A percentile compares a stretch with the other conserved stretches of the same genome.
These are phyloP conservation scores for Drosophila atroscutellata DNA, from an alignment of 2,888 invertebrate species.

Conservation along the genomic window DNA sequence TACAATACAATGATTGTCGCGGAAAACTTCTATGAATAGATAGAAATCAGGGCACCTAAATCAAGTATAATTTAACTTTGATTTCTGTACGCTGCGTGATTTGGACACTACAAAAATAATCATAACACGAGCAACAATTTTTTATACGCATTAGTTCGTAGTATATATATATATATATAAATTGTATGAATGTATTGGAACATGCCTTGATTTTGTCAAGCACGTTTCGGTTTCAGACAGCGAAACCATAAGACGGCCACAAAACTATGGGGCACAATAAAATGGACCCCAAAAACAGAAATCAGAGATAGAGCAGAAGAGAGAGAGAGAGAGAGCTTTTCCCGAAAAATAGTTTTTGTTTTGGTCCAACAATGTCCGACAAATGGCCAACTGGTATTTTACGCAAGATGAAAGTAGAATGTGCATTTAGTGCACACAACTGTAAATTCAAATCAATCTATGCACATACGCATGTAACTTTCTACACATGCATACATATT, in stretches of 20 bases:
- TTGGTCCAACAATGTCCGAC: slow-evolving; percentile 14
- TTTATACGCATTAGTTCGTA: not conserved
- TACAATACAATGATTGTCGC: slow-evolving; percentile 35
- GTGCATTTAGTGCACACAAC: not conserved
- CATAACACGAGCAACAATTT: slow-evolving; percentile 17
- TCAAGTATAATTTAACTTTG: slow-evolving; percentile 36
- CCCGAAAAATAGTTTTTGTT: slow-evolving; percentile 10
- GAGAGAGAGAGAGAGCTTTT: slow-evolving; percentile 12
- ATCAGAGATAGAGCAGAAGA: slow-evolving; percentile 4
- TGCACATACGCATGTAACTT: not conserved
- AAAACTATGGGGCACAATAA: slow-evolving; percentile 56
- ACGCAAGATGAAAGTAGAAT: slow-evolving; percentile 19
- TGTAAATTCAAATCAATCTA: slow-evolving; percentile 1
- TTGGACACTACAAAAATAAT: slow-evolving; percentile 26
- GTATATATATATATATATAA: slow-evolving; percentile 2
- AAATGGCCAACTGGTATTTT: slow-evolving; percentile 2
- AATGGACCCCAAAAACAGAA: slow-evolving; percentile 38
- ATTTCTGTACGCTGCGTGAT: slow-evolving; percentile 21
- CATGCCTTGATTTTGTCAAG: slow-evolving; percentile 59
- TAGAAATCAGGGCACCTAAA: slow-evolving; percentile 21
- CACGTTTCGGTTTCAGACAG: slow-evolving; percentile 62
- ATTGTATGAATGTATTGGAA: slow-evolving; percentile 22
- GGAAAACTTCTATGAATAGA: slow-evolving; percentile 30
- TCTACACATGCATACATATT: not conserved
- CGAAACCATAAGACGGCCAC: slow-evolving; percentile 75